Percentiles rank a stretch among this genome's conserved stretches.
These are phyloP conservation scores for Montipora capitata DNA, from an alignment of 92 coral and sea anemone species.

Conservation along the genomic window DNA sequence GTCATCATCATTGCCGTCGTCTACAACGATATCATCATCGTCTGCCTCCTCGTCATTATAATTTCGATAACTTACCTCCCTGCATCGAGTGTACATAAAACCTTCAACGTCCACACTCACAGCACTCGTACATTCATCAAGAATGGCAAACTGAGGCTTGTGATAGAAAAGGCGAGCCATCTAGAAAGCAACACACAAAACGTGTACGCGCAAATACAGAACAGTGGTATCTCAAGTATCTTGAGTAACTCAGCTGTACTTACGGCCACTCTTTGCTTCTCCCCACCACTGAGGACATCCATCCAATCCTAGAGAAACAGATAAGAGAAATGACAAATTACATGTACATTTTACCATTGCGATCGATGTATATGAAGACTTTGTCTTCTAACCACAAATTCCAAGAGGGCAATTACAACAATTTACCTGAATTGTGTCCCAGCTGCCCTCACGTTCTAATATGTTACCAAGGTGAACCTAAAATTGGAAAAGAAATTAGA, in stretches of 20 bases:
- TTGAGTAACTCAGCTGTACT: background rate
- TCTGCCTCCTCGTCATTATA: no score
- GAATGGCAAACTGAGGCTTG: conserved; percentile 98
- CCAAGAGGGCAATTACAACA: background rate
- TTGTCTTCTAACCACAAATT: no score
- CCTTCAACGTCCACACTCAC: conserved; percentile 99
- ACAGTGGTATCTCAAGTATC: background rate
- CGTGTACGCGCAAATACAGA: background rate
- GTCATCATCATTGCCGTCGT: no score
- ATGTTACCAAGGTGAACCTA: conserved; percentile 97
- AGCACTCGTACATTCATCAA: conserved; percentile 99
- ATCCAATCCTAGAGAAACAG: conserved; percentile 91
- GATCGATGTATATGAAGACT: no score
- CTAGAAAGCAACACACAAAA: conserved; percentile 36
- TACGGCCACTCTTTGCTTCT: conserved; percentile 97
- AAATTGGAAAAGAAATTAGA: background rate
- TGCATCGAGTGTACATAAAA: conserved; percentile 96
- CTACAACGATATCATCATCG: no score
- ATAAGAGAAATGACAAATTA: background rate
- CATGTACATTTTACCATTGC: no score
- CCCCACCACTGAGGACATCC: conserved; percentile 99
- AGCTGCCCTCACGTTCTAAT: conserved; percentile 98
- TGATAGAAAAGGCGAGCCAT: conserved; percentile 99
- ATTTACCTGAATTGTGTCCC: conserved; percentile 95
- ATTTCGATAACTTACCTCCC: conserved; percentile 79